Conservation (phyloP, 2,797 vertebrate genomes). For the Schizothorax lantsangensis region DNA sequence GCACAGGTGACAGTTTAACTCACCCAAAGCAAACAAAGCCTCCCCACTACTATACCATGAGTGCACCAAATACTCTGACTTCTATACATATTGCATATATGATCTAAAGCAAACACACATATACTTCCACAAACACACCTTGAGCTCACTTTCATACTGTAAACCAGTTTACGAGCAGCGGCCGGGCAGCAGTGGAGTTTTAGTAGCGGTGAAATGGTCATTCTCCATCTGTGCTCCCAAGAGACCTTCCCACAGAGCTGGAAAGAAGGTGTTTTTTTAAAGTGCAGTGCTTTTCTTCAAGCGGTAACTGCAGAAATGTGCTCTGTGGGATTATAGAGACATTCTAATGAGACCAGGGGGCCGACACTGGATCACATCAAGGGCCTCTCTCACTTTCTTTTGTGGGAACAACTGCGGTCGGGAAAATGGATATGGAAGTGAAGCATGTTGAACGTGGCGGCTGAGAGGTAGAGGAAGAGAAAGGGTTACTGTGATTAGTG, state of each 20-base stretch:
- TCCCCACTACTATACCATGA: constrained; percentile 44
- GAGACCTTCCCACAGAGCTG: constrained; percentile 52
- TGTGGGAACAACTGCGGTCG: constrained; percentile 28
- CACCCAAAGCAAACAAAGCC: constrained; percentile 59
- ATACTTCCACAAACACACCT: constrained; percentile 44
- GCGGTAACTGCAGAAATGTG: constrained; percentile 56
- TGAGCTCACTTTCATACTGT: constrained; percentile 56
- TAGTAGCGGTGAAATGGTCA: constrained; percentile 56
- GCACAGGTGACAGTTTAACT: constrained; percentile 55
- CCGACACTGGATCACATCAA: constrained; percentile 57
- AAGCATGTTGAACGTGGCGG: constrained; percentile 35
- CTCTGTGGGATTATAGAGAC: constrained; percentile 56
- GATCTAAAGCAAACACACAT: constrained; percentile 51
- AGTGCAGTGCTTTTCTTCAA: constrained; percentile 51
- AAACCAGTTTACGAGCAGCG: constrained; percentile 57
- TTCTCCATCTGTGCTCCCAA: constrained; percentile 60
- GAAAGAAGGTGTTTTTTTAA: constrained; percentile 59
- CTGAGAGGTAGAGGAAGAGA: constrained; percentile 44
- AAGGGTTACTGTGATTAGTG: constrained; percentile 58
- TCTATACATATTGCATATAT: constrained; percentile 39
- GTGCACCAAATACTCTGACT: constrained; percentile 35
- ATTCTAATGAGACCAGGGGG: constrained; percentile 60
- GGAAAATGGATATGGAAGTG: constrained; percentile 29
- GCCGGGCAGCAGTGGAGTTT: constrained; percentile 37
- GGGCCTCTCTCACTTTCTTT: constrained; percentile 49